Conservation (phyloP, 2,888 invertebrate genomes). For the Cryptocephalus primarius region DNA sequence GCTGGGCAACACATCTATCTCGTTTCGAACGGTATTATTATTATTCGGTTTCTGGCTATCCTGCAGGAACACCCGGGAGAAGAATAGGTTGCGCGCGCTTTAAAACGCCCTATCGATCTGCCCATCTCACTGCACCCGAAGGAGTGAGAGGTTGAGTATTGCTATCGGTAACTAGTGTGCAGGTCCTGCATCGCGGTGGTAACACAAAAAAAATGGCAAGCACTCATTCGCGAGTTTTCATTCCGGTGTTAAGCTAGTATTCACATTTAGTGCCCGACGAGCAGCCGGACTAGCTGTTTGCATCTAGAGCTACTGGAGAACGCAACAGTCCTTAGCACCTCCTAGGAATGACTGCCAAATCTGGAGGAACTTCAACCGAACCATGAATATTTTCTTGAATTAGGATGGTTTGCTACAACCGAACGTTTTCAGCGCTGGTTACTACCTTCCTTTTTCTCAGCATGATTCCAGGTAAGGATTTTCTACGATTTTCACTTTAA, state of each 20-base stretch:
- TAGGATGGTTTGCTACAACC: conserved; percentile 33
- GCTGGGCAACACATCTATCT: too few species aligned
- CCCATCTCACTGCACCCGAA: not conserved
- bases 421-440: conserved; percentile 33
- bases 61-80: conserved; percentile 16
- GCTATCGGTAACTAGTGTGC: conserved; percentile 1
- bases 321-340: conserved; percentile 19
- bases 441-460: conserved; percentile 33
- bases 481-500: conserved; percentile 7
- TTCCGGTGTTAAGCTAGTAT: conserved; percentile 31
- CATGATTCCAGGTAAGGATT: conserved; percentile 34
- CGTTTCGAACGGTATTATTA: too few species aligned
- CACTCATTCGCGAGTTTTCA: conserved; percentile 26
- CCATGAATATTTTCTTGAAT: conserved; percentile 28
- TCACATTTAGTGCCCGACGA: not conserved
- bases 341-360: conserved; percentile 35
- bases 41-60: not conserved
- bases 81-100: conserved; percentile 20
- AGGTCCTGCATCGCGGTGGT: conserved; percentile 12
- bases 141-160: not conserved
- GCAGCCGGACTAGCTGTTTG: not conserved
- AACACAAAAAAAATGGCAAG: conserved; percentile 26
- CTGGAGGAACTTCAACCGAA: conserved; percentile 30
- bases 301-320: conserved; percentile 6
- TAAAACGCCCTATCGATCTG: conserved; percentile 13